Conservation (phyloP, 1,140 invertebrate species). For the Epicauta chinensis region DNA sequence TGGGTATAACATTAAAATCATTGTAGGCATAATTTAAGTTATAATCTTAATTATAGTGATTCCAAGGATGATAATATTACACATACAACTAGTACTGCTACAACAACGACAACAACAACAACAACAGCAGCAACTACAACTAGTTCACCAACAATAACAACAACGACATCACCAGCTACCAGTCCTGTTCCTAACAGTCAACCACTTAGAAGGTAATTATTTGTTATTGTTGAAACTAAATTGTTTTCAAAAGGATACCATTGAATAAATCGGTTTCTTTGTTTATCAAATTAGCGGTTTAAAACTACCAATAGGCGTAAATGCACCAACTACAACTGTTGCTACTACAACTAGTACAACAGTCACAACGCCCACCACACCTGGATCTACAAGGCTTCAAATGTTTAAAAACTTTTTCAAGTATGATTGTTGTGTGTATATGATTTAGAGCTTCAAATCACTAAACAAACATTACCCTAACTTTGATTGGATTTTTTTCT, state of each 20-base stretch:
- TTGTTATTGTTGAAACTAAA: neutral
- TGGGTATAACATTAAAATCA: too few species aligned
- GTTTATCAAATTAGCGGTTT: constrained; percentile 36
- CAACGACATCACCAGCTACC: constrained; percentile 23
- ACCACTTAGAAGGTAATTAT: constrained; percentile 33
- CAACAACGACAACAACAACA: too few species aligned
- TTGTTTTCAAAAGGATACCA: neutral
- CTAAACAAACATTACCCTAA: neutral
- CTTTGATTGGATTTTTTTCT: too few species aligned
- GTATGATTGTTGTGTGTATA: constrained; percentile 47
- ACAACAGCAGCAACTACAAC: too few species aligned
- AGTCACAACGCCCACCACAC: constrained; percentile 51
- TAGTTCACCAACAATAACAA: constrained; percentile 17
- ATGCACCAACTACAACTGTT: constrained; percentile 36
- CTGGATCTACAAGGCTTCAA: constrained; percentile 67
- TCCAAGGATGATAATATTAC: too few species aligned
- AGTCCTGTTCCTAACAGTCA: constrained; percentile 31
- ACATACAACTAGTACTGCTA: too few species aligned
- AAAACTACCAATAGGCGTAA: constrained; percentile 46
- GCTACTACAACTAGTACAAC: constrained; percentile 46
- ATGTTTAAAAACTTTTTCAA: constrained; percentile 96
- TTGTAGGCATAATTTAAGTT: too few species aligned
- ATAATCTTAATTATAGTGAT: too few species aligned
- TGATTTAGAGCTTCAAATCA: too few species aligned
- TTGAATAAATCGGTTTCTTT: neutral